These are phyloP conservation scores for Abrostola tripartita DNA, from an alignment of 2,888 invertebrate genomes.

Conservation along the genomic window DNA sequence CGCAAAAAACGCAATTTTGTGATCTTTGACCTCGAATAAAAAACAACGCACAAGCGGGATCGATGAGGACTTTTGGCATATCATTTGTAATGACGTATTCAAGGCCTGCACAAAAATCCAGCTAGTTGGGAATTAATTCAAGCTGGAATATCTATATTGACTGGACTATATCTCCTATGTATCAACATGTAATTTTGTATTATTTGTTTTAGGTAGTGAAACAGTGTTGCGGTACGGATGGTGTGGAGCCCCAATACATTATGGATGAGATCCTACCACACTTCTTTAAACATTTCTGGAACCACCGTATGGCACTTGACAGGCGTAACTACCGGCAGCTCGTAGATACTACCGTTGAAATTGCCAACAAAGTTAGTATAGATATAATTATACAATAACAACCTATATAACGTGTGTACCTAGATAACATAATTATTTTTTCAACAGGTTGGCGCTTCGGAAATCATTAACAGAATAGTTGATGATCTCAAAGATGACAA, in stretches of 20 bases:
- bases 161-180: background rate
- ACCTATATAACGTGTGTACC: background rate
- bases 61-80: no score
- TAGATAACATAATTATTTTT: background rate
- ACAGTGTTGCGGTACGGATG: slow-evolving; percentile 99
- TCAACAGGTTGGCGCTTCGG: slow-evolving; percentile 96
- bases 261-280: slow-evolving; percentile 99
- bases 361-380: slow-evolving; percentile 95
- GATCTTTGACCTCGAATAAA: no score
- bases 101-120: no score
- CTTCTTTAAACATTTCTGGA: slow-evolving; percentile 99
- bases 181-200: background rate
- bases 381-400: background rate
- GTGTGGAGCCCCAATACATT: slow-evolving; percentile 99
- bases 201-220: slow-evolving; percentile 94
- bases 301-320: slow-evolving; percentile 99
- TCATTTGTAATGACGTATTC: no score
- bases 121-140: no score
- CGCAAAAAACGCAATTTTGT: no score
- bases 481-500: slow-evolving; percentile 99
- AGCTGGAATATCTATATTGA: no score
- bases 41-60: no score
- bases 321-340: slow-evolving; percentile 98
- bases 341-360: slow-evolving; percentile 99
- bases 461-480: slow-evolving; percentile 99